Percentiles rank a stretch among this genome's conserved stretches.
Evolutionary conservation across 1,140 invertebrate species (phyloP).

Genomic region (Pseudomyrmex dendroicus): DNA sequence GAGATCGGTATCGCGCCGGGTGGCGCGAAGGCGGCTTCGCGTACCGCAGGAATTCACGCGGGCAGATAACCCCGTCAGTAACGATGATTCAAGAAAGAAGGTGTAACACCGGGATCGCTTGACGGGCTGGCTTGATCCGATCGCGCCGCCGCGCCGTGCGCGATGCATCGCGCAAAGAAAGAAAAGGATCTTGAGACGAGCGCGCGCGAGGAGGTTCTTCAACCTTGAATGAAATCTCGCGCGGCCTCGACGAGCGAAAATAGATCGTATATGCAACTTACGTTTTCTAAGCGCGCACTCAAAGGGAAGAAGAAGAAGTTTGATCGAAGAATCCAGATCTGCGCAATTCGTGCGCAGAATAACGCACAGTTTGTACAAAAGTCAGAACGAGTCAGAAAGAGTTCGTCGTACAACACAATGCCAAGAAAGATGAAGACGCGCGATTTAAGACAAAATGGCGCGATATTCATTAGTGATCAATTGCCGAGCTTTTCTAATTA

Average conservation of each 20-base stretch:
- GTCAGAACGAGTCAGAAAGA: too few relatives aligned
- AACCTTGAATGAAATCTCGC: not conserved
- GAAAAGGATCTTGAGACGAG: not conserved
- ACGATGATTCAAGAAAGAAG: constrained; percentile 14
- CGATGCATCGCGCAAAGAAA: not conserved
- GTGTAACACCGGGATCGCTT: not conserved
- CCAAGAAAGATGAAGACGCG: constrained; percentile 14
- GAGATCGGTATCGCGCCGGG: constrained; percentile 45
- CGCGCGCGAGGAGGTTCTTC: constrained; percentile 14
- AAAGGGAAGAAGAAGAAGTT: too few relatives aligned
- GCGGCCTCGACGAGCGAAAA: not conserved
- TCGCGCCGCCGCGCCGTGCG: not conserved
- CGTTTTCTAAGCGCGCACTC: not conserved
- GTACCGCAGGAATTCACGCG: constrained; percentile 51
- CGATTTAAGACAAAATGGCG: constrained; percentile 13
- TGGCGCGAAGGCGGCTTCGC: constrained; percentile 28
- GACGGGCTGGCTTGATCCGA: not conserved
- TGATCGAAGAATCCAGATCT: too few relatives aligned
- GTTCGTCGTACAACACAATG: not conserved
- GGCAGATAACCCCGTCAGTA: constrained; percentile 3
- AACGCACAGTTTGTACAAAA: too few relatives aligned
- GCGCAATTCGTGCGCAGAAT: too few relatives aligned
- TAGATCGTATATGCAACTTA: not conserved
- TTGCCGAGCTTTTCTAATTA: constrained; percentile 1
- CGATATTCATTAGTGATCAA: constrained; percentile 36